phyloP scores from a whole-genome alignment of 2,113 vertebrate genomes.

The Dipodomys spectabilis region DNA sequence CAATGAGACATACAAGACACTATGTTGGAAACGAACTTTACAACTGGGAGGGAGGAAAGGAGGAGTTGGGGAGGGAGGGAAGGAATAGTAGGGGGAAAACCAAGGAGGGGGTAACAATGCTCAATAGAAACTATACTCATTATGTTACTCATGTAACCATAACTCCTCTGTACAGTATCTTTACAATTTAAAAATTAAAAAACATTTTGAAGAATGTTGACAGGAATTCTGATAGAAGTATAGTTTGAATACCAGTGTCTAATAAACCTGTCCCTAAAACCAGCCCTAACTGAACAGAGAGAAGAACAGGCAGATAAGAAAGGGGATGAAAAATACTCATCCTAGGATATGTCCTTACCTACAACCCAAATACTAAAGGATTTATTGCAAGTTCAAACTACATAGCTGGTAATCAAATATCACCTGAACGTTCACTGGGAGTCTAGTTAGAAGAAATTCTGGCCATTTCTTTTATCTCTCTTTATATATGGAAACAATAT shows the following conservation, averaged over 20 bases:
- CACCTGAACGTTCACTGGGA: not conserved
- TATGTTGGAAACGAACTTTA: too few species aligned
- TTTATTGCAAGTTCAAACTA: not conserved
- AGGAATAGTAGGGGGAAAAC: too few species aligned
- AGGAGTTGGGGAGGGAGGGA: too few species aligned
- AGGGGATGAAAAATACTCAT: not conserved
- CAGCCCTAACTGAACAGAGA: not conserved
- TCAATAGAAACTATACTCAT: too few species aligned
- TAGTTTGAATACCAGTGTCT: not conserved
- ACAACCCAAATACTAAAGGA: not conserved
- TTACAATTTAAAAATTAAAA: not conserved
- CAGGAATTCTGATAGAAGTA: not conserved
- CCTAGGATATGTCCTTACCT: not conserved
- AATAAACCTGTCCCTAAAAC: not conserved
- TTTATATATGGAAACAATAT: conserved; percentile 18
- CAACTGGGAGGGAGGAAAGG: too few species aligned
- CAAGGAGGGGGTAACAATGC: too few species aligned
- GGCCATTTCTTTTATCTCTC: not conserved
- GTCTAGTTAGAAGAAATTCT: not conserved
- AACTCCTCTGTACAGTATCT: too few species aligned
- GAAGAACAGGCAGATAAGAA: not conserved
- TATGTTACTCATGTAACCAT: too few species aligned
- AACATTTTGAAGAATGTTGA: not conserved
- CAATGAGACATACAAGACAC: too few species aligned
- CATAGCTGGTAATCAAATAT: not conserved